A percentile compares a stretch with the other conserved stretches of the same genome.
Conservation (phyloP, 2,888 invertebrate genomes). For the Syrista parreyssii region DNA sequence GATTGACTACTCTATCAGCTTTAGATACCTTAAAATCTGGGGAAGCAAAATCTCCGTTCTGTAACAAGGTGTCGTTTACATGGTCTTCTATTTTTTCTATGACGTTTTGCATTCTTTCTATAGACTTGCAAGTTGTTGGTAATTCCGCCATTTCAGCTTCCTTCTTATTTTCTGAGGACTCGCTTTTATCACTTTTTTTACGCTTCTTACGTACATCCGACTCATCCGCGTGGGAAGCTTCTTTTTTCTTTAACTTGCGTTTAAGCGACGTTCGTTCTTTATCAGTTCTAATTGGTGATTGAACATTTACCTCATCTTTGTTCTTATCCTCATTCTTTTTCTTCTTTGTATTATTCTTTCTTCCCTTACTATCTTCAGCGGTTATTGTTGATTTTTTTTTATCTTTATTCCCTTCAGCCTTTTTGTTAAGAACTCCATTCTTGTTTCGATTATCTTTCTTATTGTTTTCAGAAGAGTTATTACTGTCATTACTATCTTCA, state of each 20-base stretch:
- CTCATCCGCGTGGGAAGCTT: conserved; percentile 20
- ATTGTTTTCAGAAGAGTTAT: conserved; percentile 25
- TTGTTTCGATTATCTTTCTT: conserved; percentile 16
- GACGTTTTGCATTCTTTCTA: conserved; percentile 53
- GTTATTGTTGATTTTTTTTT: neutral
- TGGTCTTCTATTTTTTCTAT: conserved; percentile 52
- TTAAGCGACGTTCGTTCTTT: conserved; percentile 23
- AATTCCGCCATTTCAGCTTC: conserved; percentile 14
- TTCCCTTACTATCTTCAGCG: conserved; percentile 14
- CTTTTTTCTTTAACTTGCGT: conserved; percentile 29
- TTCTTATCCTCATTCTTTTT: conserved; percentile 15
- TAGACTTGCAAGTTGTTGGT: conserved; percentile 52
- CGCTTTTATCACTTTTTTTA: conserved; percentile 28
- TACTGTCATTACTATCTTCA: conserved; percentile 22
- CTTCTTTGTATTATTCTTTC: conserved; percentile 23
- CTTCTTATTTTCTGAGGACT: conserved; percentile 1
- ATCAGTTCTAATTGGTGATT: neutral
- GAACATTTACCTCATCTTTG: neutral
- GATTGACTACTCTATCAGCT: neutral
- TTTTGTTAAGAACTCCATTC: neutral
- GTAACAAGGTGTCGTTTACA: neutral
- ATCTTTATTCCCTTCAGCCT: neutral
- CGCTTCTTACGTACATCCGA: conserved; percentile 37
- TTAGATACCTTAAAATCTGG: neutral
- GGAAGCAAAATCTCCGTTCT: neutral